Base-by-base conservation (phyloP, 2,797 vertebrate species). In the Garrulus glandarius region DNA sequence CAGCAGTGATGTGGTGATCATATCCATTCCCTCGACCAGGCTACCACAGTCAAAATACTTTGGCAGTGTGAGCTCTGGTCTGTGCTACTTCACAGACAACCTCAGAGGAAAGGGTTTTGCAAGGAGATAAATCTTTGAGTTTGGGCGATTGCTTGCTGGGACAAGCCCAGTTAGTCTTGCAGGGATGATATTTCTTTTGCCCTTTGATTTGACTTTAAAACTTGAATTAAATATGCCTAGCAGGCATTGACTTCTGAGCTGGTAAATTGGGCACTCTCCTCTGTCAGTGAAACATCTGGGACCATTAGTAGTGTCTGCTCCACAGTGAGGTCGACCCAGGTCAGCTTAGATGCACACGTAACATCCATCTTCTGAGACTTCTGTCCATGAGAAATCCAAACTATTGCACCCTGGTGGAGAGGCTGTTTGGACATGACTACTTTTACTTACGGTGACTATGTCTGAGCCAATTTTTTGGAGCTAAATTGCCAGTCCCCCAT, bases 1-100 rank as follows among this genome's bases (percentile, higher is more conserved):
- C 53, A 86, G 39, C 60, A 14, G 3, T 16, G 30, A 44, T 27
- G 24, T 30, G 30, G 9, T 69, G 34, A 52, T 55, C 11, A 5
- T 29, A 43, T 56, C 36, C 24, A 22, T 43, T n/a, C 34, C 10
- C 12, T 88, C 0, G 0, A 11, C 11, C 49, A 56, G 46, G 29
- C 65, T 37, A 64, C 41, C 4, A 3, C 22, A 24, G 55, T 22
- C 21, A 52, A 71, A 83, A 53, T 39, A 39, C 29, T 53, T 46
- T 32, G 30, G 29, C 67, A 23, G 15, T 23, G 20, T 46, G 70
- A 84, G 36, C 63, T 92, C 44, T 1, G 7, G 6, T 61, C 17
- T 63, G 24, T 53, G 29, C 37, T 43, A 39, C 43, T 44, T 91
- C 81, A 63, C 30, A 81, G 49, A 47, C 29, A 36, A 15, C 5